Percentiles rank a stretch among this genome's conserved stretches.
phyloP scores from a whole-genome alignment of 2,113 vertebrate genomes.

The Gallinago media region DNA sequence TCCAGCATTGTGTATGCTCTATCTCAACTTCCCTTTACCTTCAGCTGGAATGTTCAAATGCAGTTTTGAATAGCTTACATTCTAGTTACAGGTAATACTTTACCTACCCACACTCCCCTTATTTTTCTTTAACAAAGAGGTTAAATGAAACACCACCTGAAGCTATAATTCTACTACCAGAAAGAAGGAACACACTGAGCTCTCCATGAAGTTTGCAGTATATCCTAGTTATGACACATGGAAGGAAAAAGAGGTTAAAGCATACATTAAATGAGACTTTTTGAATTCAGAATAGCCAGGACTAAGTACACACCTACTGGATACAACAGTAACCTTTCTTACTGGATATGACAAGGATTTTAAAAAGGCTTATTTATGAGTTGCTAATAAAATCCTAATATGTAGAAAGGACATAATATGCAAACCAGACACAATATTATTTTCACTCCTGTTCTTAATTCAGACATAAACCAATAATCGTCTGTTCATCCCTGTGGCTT shows the following conservation, averaged over 20 bases:
- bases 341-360: not conserved
- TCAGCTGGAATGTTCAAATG: not conserved
- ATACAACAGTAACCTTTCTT: not conserved
- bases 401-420: not conserved
- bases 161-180: not conserved
- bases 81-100: not conserved
- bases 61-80: not conserved
- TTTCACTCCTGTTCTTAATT: not conserved
- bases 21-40: not conserved
- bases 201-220: too few relatives aligned
- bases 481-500: not conserved
- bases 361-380: not conserved
- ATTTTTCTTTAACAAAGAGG: not conserved
- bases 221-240: not conserved
- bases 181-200: rapidly evolving
- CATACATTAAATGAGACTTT: not conserved
- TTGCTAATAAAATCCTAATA: not conserved
- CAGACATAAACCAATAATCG: not conserved
- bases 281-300: not conserved
- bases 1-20: not conserved
- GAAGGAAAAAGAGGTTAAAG: not conserved
- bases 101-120: rapidly evolving
- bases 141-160: not conserved
- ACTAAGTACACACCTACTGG: not conserved
- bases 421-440: not conserved